These are phyloP conservation scores for Chionoecetes opilio DNA, from an alignment of 1,140 invertebrate species.

Conservation along the genomic window DNA sequence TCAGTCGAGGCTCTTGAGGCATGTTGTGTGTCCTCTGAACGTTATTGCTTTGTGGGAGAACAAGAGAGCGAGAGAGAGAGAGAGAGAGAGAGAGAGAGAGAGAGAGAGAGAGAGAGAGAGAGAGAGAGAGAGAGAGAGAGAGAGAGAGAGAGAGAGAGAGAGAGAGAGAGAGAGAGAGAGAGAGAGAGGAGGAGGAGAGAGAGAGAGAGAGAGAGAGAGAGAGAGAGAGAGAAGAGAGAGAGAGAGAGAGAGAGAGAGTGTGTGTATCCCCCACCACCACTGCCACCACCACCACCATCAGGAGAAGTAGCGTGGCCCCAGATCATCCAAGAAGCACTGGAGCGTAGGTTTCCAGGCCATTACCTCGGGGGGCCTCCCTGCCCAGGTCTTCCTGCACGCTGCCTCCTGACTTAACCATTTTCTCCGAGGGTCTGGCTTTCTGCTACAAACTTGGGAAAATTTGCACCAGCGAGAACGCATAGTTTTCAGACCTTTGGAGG, in stretches of 20 bases:
- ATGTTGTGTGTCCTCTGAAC: background rate
- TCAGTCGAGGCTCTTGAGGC: background rate
- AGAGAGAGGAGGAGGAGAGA: constrained; percentile 34
- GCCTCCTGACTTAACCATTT: constrained; percentile 69
- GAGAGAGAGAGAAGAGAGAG: constrained; percentile 49
- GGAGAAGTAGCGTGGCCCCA: constrained; percentile 57
- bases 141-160: constrained; percentile 58
- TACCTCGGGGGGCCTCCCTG: constrained; percentile 59
- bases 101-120: constrained; percentile 51
- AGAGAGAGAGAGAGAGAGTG: constrained; percentile 45
- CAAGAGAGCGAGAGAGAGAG: constrained; percentile 41
- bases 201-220: constrained; percentile 53
- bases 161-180: constrained; percentile 3
- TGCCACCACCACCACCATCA: constrained; percentile 49
- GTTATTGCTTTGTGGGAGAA: background rate
- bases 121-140: constrained; percentile 51
- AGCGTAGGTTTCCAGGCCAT: constrained; percentile 77
- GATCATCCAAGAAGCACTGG: constrained; percentile 74
- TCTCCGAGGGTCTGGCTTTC: constrained; percentile 55
- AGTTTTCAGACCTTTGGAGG: constrained; percentile 58
- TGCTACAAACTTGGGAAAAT: constrained; percentile 58
- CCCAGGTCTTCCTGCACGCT: constrained; percentile 58
- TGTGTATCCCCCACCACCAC: background rate
- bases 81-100: constrained; percentile 9
- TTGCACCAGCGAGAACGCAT: constrained; percentile 23